Evolutionary conservation across 2,113 vertebrate genomes (phyloP).

Genomic region (Semnopithecus entellus): DNA sequence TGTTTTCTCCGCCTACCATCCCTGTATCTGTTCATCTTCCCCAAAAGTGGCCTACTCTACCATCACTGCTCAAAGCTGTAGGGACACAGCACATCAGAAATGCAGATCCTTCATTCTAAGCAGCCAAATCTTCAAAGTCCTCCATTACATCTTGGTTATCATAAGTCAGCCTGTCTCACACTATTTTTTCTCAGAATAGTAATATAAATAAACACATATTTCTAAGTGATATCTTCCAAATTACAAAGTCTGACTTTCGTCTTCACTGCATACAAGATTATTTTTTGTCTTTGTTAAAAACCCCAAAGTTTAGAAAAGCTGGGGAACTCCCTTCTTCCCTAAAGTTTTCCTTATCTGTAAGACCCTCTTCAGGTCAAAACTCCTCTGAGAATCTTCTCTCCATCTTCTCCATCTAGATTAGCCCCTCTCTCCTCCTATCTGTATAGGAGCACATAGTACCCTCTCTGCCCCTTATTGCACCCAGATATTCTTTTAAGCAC

Average conservation of each 20-base stretch:
- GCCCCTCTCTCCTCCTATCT: neutral
- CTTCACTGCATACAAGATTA: neutral
- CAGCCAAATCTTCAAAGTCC: neutral
- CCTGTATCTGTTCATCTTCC: no score
- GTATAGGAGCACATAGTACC: accelerated
- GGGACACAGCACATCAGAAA: no score
- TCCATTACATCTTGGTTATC: neutral
- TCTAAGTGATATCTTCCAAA: neutral
- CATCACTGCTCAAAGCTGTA: neutral
- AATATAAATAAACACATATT: neutral
- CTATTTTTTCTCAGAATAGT: neutral
- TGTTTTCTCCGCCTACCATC: no score
- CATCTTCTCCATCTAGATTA: neutral
- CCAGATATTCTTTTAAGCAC: accelerated
- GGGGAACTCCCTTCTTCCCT: neutral
- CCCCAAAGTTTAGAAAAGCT: neutral
- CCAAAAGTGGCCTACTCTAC: neutral
- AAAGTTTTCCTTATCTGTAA: neutral
- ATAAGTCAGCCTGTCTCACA: neutral
- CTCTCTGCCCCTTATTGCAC: accelerated
- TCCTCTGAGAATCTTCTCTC: neutral
- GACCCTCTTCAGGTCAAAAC: neutral
- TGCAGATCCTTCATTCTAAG: neutral
- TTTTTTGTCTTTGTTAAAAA: neutral
- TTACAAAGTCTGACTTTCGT: neutral